A percentile compares a stretch with the other conserved stretches of the same genome.
These are phyloP conservation scores for Hyles vespertilio DNA, from an alignment of 1,140 invertebrate species.

Conservation along the genomic window DNA sequence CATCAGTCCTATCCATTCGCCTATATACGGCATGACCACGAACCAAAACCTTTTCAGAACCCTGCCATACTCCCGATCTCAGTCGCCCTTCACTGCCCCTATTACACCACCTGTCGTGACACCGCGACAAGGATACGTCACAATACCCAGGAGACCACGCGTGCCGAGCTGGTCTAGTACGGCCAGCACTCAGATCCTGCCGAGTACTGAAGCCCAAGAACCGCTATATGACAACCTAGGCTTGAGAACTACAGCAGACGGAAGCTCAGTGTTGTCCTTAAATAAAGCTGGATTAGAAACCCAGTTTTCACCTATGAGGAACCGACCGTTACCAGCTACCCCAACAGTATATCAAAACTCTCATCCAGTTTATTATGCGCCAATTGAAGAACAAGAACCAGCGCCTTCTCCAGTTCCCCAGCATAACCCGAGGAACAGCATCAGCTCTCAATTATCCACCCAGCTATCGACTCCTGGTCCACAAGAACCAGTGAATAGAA, in stretches of 20 bases:
- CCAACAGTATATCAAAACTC: conserved; percentile 66
- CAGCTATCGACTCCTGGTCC: conserved; percentile 60
- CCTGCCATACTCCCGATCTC: conserved; percentile 83
- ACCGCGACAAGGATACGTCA: conserved; percentile 87
- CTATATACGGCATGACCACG: conserved; percentile 73
- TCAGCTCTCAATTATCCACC: conserved; percentile 49
- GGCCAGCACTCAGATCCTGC: conserved; percentile 75
- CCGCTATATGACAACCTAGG: conserved; percentile 91
- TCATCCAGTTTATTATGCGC: conserved; percentile 76
- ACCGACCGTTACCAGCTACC: conserved; percentile 77
- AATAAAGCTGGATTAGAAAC: conserved; percentile 77
- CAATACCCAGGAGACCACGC: conserved; percentile 87
- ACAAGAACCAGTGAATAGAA: conserved; percentile 59
- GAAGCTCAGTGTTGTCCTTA: conserved; percentile 86
- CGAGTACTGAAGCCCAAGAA: conserved; percentile 78
- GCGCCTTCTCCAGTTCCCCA: conserved; percentile 61
- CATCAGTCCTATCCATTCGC: conserved; percentile 75
- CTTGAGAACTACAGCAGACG: conserved; percentile 88
- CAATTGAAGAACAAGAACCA: conserved; percentile 80
- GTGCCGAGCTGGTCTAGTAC: conserved; percentile 88
- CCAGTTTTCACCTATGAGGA: conserved; percentile 76
- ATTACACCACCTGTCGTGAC: conserved; percentile 77
- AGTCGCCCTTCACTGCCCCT: conserved; percentile 81
- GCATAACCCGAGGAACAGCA: conserved; percentile 55
- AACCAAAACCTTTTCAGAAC: conserved; percentile 79